Base-by-base conservation (phyloP, 2,797 vertebrate species). In the Syngnathus rostellatus region DNA sequence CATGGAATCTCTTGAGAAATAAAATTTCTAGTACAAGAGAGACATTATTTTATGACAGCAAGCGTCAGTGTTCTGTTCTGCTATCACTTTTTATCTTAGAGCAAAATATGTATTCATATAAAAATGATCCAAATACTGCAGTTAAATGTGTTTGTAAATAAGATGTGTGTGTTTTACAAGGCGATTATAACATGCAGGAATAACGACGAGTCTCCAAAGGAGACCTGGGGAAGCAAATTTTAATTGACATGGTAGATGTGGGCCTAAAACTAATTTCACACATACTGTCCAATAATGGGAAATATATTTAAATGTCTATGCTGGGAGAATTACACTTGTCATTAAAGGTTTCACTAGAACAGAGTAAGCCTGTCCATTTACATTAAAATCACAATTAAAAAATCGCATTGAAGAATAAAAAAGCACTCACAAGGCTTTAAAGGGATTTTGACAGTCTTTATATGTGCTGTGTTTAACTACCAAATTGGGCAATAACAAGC, bases 401-500 rank as follows among this genome's bases (percentile, higher is more conserved):
- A 60, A 38, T 58, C 6, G 16, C 14, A 60, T 8, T 40, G 58
- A 39, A 39, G 38, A 59, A 19, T 59, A n/a, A 19, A 19, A 31
- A 9, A 1, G 1, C 31, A 39, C 31, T 10, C 14, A 5, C 37
- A 19, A 38, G 8, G n/a, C 9, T 21, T 31, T 5, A 21, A 61
- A 41, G n/a, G 5, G 38, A 61, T 40, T 61, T 60, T 61, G 39
- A 41, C 39, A 12, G n/a, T 43, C 38, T 39, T 60, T 68, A 45
- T 31, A 21, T 50, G 54, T 72, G 16, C 41, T 9, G n/a, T 21
- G 66, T 39, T 62, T 74, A 9, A 66, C 68, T 71, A 66, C 62
- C 66, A 66, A 71, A 66, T 66, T 69, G 71, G 63, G n/a, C 60
- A 57, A 66, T 72, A 65, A 51, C 65, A 59, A 67, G 65, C 64